phyloP scores from a whole-genome alignment of 2,113 vertebrate species.

The Eolophus roseicapilla region DNA sequence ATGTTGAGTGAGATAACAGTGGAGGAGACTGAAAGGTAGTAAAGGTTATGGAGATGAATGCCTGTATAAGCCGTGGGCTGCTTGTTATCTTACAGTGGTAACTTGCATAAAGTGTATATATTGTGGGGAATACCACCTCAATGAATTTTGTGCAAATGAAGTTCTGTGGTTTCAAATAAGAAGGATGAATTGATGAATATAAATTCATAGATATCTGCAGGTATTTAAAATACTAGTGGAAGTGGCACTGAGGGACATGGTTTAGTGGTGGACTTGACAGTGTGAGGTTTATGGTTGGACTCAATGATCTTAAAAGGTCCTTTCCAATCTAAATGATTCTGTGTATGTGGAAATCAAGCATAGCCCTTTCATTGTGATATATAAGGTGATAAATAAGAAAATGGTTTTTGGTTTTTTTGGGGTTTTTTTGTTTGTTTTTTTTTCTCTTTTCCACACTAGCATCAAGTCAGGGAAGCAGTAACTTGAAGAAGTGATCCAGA shows the following conservation, averaged over 20 bases:
- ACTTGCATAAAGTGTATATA: neutral
- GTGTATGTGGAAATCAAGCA: neutral
- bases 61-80: neutral
- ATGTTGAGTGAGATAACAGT: neutral
- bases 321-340: neutral
- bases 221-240: neutral
- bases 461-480: neutral
- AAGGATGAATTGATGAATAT: neutral
- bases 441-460: neutral
- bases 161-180: neutral
- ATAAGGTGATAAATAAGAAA: neutral
- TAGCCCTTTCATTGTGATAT: neutral
- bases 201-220: neutral
- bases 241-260: neutral
- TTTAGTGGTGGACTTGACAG: neutral
- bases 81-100: neutral
- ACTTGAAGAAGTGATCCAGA: neutral
- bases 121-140: neutral
- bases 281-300: neutral
- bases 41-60: neutral
- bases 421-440: accelerated
- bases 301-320: neutral
- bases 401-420: accelerated
- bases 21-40: neutral
- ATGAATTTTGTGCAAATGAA: neutral